A percentile compares a stretch with the other conserved stretches of the same genome.
phyloP scores from a whole-genome alignment of 2,888 invertebrate species.

The Ctena decussata region DNA sequence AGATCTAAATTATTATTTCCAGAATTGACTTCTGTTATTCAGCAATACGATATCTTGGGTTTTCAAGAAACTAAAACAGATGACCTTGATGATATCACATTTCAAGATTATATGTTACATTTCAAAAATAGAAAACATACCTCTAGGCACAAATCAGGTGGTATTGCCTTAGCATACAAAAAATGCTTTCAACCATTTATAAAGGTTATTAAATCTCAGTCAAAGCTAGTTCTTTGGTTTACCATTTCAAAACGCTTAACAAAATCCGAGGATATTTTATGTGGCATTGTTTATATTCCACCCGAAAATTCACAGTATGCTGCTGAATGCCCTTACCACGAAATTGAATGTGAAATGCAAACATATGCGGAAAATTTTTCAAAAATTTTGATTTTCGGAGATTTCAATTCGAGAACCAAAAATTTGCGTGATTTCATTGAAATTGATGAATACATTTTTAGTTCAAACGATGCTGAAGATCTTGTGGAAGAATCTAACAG shows the following conservation, averaged over 20 bases:
- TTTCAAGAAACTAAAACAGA: conserved; percentile 25
- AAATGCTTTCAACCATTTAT: not conserved
- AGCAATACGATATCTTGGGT: conserved; percentile 14
- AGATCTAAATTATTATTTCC: not conserved
- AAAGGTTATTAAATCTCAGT: not conserved
- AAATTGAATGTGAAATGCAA: not conserved
- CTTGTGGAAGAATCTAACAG: not conserved
- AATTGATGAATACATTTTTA: not conserved
- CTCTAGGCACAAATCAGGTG: not conserved
- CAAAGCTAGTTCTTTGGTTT: not conserved
- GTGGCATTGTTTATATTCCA: not conserved
- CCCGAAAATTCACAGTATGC: not conserved
- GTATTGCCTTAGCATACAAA: not conserved
- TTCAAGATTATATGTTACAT: not conserved
- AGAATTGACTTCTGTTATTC: not conserved
- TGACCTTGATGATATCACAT: not conserved
- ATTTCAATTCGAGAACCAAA: not conserved
- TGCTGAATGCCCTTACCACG: not conserved
- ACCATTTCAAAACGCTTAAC: not conserved
- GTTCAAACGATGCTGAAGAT: not conserved
- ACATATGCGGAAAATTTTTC: not conserved
- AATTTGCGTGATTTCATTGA: not conserved
- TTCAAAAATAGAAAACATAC: conserved; percentile 3
- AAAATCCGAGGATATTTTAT: too few species aligned
- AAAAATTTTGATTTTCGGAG: not conserved